Conservation (phyloP, 2,797 vertebrate species). For the Sylvia borin region DNA sequence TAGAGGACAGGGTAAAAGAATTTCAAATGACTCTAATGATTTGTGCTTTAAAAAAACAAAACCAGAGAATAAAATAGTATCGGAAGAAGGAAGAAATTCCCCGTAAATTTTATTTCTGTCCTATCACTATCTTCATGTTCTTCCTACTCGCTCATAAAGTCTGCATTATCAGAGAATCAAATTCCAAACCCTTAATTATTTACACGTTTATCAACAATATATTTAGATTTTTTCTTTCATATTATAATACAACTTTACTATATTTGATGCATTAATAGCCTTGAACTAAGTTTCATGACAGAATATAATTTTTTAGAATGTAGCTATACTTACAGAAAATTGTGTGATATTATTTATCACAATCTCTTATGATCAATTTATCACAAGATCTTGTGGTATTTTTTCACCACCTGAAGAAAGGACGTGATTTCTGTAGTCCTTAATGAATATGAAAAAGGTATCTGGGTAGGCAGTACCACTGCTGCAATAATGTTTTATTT, state of each 20-base stretch:
- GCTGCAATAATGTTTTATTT: neutral
- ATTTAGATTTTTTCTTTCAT: neutral
- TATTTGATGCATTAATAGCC: neutral
- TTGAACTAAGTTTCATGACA: neutral
- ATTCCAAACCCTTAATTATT: neutral
- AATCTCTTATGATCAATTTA: neutral
- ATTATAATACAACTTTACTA: neutral
- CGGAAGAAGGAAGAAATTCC: neutral
- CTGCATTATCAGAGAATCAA: neutral
- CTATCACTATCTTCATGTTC: neutral
- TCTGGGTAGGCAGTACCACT: neutral
- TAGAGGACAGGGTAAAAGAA: neutral
- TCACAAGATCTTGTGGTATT: neutral
- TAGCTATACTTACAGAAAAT: neutral
- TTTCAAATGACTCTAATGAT: neutral
- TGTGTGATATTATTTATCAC: fast-evolving
- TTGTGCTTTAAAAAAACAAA: neutral
- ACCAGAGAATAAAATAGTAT: neutral
- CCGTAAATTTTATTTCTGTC: neutral
- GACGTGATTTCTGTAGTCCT: neutral
- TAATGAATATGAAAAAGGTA: neutral
- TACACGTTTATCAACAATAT: neutral
- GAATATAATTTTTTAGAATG: neutral
- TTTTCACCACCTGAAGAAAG: neutral
- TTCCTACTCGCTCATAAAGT: neutral